Conservation (phyloP, 2,113 vertebrate species). For the Indicator maculatus region DNA sequence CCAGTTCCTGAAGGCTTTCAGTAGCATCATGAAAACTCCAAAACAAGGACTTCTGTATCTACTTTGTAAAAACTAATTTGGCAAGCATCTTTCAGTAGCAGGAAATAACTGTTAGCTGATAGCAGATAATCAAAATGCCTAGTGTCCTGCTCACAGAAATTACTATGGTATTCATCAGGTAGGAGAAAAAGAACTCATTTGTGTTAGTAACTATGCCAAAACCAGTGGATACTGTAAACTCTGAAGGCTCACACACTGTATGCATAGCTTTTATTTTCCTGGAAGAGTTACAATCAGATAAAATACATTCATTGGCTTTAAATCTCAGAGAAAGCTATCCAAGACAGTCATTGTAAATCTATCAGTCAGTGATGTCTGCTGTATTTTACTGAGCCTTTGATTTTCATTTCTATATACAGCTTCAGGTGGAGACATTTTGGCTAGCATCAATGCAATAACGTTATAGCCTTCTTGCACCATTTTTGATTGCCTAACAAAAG, state of each 20-base stretch:
- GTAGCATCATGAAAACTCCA: background rate
- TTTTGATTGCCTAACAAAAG: slow-evolving; percentile 45
- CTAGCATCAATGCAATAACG: slow-evolving; percentile 11
- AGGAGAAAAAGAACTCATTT: slow-evolving; percentile 41
- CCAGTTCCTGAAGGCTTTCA: background rate
- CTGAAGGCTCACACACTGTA: slow-evolving; percentile 27
- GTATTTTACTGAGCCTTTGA: slow-evolving; percentile 60
- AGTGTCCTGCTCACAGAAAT: slow-evolving; percentile 49
- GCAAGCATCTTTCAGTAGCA: slow-evolving; percentile 48
- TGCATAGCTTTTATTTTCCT: slow-evolving; percentile 58
- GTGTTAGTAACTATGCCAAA: slow-evolving; percentile 24
- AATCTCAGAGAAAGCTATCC: slow-evolving; percentile 35
- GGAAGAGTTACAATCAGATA: slow-evolving; percentile 73
- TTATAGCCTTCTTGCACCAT: slow-evolving; percentile 47
- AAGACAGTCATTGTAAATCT: slow-evolving; percentile 61
- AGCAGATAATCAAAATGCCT: slow-evolving; percentile 49
- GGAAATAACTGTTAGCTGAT: slow-evolving; percentile 55
- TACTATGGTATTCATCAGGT: slow-evolving; percentile 42
- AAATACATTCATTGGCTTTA: slow-evolving; percentile 56
- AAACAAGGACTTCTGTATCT: slow-evolving; percentile 34
- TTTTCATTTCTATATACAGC: slow-evolving; percentile 58
- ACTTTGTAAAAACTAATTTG: slow-evolving; percentile 17
- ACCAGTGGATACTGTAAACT: slow-evolving; percentile 46
- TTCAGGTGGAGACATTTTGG: slow-evolving; percentile 69
- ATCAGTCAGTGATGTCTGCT: slow-evolving; percentile 53